A percentile compares a stretch with the other conserved stretches of the same genome.
Evolutionary conservation across 2,888 invertebrate species (phyloP).

Genomic region (Acheta domesticus): DNA sequence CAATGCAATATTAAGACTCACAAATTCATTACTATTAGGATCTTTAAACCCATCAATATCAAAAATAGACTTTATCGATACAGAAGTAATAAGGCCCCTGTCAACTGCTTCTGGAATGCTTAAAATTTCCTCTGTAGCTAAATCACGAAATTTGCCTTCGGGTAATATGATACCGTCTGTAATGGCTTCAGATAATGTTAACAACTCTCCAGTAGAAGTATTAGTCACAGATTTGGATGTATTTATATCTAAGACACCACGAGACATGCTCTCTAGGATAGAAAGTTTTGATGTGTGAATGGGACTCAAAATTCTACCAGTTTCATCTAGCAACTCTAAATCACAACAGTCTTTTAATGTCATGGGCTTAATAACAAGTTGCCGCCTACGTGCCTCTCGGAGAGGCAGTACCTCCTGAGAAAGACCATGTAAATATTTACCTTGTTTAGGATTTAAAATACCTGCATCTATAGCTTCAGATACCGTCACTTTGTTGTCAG

Average conservation of each 20-base stretch:
- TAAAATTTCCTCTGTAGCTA: conserved; percentile 67
- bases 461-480: conserved; percentile 74
- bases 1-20: conserved; percentile 79
- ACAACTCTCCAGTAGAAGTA: conserved; percentile 69
- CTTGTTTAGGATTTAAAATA: conserved; percentile 76
- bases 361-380: conserved; percentile 81
- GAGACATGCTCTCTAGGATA: conserved; percentile 78
- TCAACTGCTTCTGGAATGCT: conserved; percentile 84
- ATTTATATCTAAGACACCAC: conserved; percentile 84
- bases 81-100: conserved; percentile 82
- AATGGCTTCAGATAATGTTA: conserved; percentile 83
- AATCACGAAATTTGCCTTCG: conserved; percentile 71
- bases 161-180: conserved; percentile 74
- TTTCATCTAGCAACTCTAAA: conserved; percentile 70
- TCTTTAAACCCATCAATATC: conserved; percentile 89
- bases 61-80: conserved; percentile 83
- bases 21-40: conserved; percentile 72
- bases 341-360: conserved; percentile 85
- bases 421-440: conserved; percentile 72
- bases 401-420: conserved; percentile 74
- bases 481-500: conserved; percentile 76
- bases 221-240: conserved; percentile 80
- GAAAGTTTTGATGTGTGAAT: conserved; percentile 71
- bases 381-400: conserved; percentile 76
- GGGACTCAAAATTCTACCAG: conserved; percentile 76